These are phyloP conservation scores for Drosophila anomalata DNA, from an alignment of 2,888 invertebrate species.

Conservation along the genomic window DNA sequence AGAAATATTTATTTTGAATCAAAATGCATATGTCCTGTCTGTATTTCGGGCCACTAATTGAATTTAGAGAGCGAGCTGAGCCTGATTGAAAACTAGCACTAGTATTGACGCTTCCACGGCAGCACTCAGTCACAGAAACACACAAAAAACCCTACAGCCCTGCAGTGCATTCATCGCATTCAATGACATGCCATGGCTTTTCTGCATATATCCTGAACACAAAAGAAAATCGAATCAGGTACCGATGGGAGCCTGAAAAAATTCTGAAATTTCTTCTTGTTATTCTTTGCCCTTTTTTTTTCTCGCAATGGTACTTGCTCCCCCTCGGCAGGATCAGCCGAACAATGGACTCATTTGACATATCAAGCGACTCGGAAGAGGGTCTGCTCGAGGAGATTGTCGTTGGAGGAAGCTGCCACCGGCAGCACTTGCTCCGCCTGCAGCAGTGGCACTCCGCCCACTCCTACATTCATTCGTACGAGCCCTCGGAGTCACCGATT, in stretches of 20 bases:
- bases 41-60: constrained; percentile 24
- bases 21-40: neutral
- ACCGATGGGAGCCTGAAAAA: constrained; percentile 18
- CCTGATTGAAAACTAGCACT: constrained; percentile 32
- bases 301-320: neutral
- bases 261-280: constrained; percentile 28
- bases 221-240: constrained; percentile 43
- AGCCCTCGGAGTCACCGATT: constrained; percentile 81
- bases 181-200: constrained; percentile 44
- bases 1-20: too few relatives aligned
- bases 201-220: constrained; percentile 37
- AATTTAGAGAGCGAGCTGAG: constrained; percentile 13
- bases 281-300: constrained; percentile 30
- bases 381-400: constrained; percentile 84
- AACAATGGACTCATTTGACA: constrained; percentile 84
- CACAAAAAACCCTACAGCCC: neutral
- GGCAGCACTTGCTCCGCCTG: constrained; percentile 51
- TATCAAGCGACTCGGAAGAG: constrained; percentile 84
- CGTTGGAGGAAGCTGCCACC: constrained; percentile 72
- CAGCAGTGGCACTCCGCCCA: constrained; percentile 65
- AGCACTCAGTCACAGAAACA: constrained; percentile 20
- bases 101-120: constrained; percentile 32
- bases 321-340: constrained; percentile 76
- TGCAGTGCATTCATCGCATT: constrained; percentile 26
- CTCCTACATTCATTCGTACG: constrained; percentile 65